phyloP scores from a whole-genome alignment of 2,888 invertebrate species.

The Eueremaeus valkanovi region DNA sequence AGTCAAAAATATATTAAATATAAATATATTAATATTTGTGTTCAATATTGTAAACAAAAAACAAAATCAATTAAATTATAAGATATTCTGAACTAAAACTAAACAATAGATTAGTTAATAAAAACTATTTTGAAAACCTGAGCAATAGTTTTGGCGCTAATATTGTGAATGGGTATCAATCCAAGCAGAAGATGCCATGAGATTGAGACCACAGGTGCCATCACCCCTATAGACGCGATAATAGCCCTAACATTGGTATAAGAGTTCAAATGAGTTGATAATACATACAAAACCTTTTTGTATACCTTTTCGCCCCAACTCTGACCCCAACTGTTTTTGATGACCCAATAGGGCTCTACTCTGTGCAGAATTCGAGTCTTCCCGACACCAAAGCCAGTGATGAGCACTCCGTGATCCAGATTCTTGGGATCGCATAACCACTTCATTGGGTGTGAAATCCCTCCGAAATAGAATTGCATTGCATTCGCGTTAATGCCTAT shows the following conservation, averaged over 20 bases:
- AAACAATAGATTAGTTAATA: too few species aligned
- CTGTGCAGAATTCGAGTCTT: constrained; percentile 69
- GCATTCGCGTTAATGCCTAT: constrained; percentile 94
- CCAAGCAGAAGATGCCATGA: constrained; percentile 77
- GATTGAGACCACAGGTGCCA: constrained; percentile 88
- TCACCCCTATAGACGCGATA: constrained; percentile 90
- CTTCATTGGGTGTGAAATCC: constrained; percentile 86
- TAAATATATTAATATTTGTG: too few species aligned
- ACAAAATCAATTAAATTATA: too few species aligned
- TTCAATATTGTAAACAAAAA: too few species aligned
- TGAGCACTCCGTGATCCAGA: constrained; percentile 90
- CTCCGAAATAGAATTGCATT: constrained; percentile 93
- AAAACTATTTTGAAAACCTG: too few species aligned
- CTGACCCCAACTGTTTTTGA: constrained; percentile 92
- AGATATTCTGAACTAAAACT: too few species aligned
- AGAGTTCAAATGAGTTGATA: neutral
- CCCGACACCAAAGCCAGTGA: constrained; percentile 83
- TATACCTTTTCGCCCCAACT: constrained; percentile 76
- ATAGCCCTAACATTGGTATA: constrained; percentile 64
- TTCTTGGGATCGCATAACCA: constrained; percentile 69
- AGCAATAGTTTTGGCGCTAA: neutral
- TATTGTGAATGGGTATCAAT: constrained; percentile 23
- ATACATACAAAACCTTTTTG: neutral
- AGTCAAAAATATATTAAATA: too few species aligned
- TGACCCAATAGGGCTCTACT: constrained; percentile 79